Evolutionary conservation across 2,113 vertebrate species (phyloP).

Genomic region (Lutjanus erythropterus): DNA sequence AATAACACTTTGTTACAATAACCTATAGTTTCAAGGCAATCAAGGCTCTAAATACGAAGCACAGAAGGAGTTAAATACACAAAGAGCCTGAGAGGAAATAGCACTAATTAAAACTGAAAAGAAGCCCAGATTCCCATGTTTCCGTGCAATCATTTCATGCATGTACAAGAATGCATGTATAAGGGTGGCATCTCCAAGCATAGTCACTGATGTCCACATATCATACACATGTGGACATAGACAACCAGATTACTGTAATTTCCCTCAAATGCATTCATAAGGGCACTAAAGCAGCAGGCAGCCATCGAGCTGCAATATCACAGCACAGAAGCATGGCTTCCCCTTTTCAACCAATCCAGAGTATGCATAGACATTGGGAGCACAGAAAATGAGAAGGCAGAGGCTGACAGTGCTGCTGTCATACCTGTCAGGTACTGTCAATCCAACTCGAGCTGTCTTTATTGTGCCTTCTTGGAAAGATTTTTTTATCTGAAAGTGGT

Average conservation of each 20-base stretch:
- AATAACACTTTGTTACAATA: neutral
- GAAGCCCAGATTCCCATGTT: neutral
- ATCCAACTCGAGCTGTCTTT: conserved; percentile 7
- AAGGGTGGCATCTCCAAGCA: neutral
- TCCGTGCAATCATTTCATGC: conserved; percentile 44
- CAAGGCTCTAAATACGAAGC: neutral
- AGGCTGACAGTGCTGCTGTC: conserved; percentile 43
- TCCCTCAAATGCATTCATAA: conserved; percentile 14
- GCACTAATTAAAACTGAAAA: neutral
- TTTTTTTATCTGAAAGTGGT: conserved; percentile 7
- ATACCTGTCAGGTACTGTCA: conserved; percentile 36
- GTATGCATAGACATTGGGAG: neutral
- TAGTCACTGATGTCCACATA: neutral
- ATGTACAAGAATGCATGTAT: conserved; percentile 42
- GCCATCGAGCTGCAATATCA: conserved; percentile 38
- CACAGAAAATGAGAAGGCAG: conserved; percentile 10
- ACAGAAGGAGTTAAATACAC: neutral
- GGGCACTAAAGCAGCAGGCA: conserved; percentile 1
- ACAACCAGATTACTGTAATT: neutral
- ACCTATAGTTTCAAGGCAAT: conserved; percentile 5
- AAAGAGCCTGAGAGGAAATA: neutral
- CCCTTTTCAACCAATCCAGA: conserved; percentile 5
- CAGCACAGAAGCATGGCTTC: conserved; percentile 7
- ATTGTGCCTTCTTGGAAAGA: neutral
- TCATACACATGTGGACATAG: conserved; percentile 3